Percentiles rank a stretch among this genome's conserved stretches.
These are phyloP conservation scores for Thunnus thynnus DNA, from an alignment of 2,113 vertebrate species.

Conservation along the genomic window DNA sequence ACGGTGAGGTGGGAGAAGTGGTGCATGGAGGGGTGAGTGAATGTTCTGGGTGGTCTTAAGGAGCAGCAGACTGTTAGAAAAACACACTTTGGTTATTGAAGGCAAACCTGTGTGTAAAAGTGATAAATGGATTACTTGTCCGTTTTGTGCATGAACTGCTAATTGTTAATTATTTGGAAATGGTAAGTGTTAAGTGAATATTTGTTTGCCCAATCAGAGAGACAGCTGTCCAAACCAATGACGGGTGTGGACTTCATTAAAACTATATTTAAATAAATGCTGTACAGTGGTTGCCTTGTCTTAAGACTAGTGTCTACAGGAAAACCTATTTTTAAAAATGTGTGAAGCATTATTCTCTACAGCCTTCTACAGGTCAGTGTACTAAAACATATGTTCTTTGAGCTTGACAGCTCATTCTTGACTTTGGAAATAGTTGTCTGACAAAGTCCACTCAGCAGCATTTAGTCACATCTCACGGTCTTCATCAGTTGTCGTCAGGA, in stretches of 20 bases:
- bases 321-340: no score
- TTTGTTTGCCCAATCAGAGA: constrained; percentile 1
- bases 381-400: no score
- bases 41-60: constrained; percentile 29
- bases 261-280: neutral
- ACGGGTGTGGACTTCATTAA: neutral
- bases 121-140: constrained; percentile 32
- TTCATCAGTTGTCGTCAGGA: no score
- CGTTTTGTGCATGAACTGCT: neutral
- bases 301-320: no score
- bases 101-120: constrained; percentile 5
- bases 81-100: neutral
- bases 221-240: constrained; percentile 10
- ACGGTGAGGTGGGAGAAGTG: neutral
- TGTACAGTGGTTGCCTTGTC: no score
- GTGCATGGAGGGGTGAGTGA: neutral
- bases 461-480: no score
- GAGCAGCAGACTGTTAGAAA: neutral
- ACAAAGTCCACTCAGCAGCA: no score
- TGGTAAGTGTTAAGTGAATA: neutral
- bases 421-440: no score
- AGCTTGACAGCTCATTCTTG: no score
- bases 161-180: constrained; percentile 37
- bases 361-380: no score
- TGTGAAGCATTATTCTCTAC: no score